Conservation (phyloP, 2,888 invertebrate genomes). For the Malthinus flaveolus region DNA sequence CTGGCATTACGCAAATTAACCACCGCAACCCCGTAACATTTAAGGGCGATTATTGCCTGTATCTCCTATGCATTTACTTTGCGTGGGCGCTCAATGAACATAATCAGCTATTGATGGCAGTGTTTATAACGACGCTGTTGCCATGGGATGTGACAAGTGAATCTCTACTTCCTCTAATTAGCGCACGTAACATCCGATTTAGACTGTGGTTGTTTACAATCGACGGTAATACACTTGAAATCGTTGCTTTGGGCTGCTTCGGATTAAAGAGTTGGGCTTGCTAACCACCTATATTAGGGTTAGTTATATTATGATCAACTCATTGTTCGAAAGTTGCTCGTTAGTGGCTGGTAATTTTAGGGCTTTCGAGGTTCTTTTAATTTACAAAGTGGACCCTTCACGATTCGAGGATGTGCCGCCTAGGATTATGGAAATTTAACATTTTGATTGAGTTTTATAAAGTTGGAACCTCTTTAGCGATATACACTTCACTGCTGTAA, state of each 20-base stretch:
- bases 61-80: slow-evolving; percentile 11
- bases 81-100: slow-evolving; percentile 31
- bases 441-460: no score
- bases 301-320: slow-evolving; percentile 16
- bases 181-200: slow-evolving; percentile 49
- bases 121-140: slow-evolving; percentile 42
- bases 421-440: no score
- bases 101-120: slow-evolving; percentile 34
- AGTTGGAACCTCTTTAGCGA: no score
- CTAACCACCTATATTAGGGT: slow-evolving; percentile 5
- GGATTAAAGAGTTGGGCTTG: slow-evolving; percentile 29
- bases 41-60: slow-evolving; percentile 25
- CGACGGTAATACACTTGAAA: slow-evolving; percentile 44
- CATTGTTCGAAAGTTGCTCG: no score
- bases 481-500: no score
- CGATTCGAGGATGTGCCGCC: no score
- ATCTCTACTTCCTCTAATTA: slow-evolving; percentile 48
- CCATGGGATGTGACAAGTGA: slow-evolving; percentile 45
- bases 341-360: no score
- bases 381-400: no score
- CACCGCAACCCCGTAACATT: slow-evolving; percentile 9
- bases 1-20: neutral
- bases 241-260: slow-evolving; percentile 40
- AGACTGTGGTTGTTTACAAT: slow-evolving; percentile 45
- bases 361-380: no score